Percentiles rank a stretch among this genome's conserved stretches.
Conservation (phyloP, 1,140 invertebrate species). For the Lucilia cuprina region DNA sequence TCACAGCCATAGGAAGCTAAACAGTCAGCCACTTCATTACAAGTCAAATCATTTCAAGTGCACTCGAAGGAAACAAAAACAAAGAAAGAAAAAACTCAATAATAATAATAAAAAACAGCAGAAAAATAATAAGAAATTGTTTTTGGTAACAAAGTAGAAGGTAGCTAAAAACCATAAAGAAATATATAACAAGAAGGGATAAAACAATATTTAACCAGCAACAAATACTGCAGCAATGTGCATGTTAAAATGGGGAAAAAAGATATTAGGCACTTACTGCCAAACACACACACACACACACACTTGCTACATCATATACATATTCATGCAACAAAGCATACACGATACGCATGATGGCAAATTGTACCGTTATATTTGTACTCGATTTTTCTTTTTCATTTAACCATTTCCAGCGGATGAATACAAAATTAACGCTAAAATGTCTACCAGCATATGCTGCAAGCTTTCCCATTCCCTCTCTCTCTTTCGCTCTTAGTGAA, state of each 20-base stretch:
- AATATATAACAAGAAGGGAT: neutral
- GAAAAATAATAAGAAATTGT: neutral
- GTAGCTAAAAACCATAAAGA: neutral
- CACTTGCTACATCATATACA: too few relatives aligned
- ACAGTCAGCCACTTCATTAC: neutral
- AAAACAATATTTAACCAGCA: neutral
- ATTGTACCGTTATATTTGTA: neutral
- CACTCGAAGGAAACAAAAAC: neutral
- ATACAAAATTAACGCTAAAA: neutral
- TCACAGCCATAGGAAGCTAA: too few relatives aligned
- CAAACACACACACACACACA: neutral
- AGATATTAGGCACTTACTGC: neutral
- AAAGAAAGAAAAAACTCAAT: neutral
- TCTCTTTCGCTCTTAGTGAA: too few relatives aligned
- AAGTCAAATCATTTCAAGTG: constrained; percentile 11
- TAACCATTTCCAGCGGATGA: neutral
- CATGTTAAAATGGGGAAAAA: neutral
- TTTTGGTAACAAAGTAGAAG: neutral
- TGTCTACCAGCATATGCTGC: neutral
- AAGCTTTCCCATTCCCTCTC: too few relatives aligned
- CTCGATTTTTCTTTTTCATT: too few relatives aligned
- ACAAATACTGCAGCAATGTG: neutral
- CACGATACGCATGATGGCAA: constrained; percentile 1
- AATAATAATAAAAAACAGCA: neutral
- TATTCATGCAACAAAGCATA: neutral